phyloP scores from a whole-genome alignment of 2,888 invertebrate genomes.

The Luperina testacea region DNA sequence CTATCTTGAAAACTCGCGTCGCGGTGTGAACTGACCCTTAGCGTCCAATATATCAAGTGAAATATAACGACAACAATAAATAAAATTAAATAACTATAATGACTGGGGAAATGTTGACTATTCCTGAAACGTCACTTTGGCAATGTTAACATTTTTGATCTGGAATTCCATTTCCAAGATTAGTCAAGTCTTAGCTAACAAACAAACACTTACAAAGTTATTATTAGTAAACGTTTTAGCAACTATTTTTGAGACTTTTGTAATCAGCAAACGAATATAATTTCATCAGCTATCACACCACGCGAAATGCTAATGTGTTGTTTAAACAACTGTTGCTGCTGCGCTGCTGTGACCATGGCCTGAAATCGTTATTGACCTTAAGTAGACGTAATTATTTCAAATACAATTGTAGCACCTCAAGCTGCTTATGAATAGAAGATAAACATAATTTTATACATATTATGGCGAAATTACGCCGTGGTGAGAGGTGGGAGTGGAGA shows the following conservation, averaged over 20 bases:
- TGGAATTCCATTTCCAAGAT: not conserved
- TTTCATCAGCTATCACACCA: slow-evolving; percentile 55
- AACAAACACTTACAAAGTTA: slow-evolving; percentile 13
- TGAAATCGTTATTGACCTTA: slow-evolving; percentile 70
- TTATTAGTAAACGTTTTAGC: slow-evolving; percentile 36
- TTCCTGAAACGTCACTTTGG: too few relatives aligned
- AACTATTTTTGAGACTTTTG: slow-evolving; percentile 45
- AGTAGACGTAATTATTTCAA: slow-evolving; percentile 60
- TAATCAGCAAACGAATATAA: slow-evolving; percentile 35
- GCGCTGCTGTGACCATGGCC: slow-evolving; percentile 72
- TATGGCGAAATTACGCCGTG: slow-evolving; percentile 6
- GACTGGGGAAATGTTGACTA: too few relatives aligned
- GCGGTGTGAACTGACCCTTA: too few relatives aligned
- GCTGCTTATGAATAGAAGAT: slow-evolving; percentile 28
- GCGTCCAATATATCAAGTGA: slow-evolving; percentile 4
- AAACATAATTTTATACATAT: slow-evolving; percentile 23
- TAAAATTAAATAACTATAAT: too few relatives aligned
- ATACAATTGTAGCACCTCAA: slow-evolving; percentile 40
- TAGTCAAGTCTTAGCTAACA: slow-evolving; percentile 25
- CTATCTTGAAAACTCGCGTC: too few relatives aligned
- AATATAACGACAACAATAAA: slow-evolving; percentile 2
- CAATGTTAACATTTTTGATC: too few relatives aligned
- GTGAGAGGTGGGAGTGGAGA: not conserved
- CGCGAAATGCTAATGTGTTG: slow-evolving; percentile 69
- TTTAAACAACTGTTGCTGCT: slow-evolving; percentile 71